These are phyloP conservation scores for Premnoplex brunnescens DNA, from an alignment of 2,797 vertebrate species.

Conservation along the genomic window DNA sequence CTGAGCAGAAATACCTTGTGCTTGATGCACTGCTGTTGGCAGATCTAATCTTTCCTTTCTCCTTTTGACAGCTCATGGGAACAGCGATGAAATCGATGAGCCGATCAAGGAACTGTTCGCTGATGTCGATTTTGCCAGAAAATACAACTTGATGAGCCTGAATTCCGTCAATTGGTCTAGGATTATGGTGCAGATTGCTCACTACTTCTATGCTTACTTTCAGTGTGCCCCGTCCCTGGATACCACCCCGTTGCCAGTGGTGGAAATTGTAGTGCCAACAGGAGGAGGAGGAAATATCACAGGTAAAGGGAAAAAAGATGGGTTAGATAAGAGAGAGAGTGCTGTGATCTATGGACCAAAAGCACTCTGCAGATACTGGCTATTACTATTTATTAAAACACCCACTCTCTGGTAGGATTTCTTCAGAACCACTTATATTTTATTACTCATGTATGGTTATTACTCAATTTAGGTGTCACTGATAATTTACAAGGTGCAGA, in stretches of 20 bases:
- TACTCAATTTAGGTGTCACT: constrained; percentile 47
- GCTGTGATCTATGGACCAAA: constrained; percentile 29
- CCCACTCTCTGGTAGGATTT: constrained; percentile 54
- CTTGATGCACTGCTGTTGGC: neutral
- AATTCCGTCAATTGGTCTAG: constrained; percentile 94
- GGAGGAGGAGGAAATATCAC: constrained; percentile 91
- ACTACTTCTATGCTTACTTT: constrained; percentile 90
- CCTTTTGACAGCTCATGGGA: constrained; percentile 83
- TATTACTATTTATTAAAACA: constrained; percentile 53
- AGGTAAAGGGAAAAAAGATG: constrained; percentile 75
- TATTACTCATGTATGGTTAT: constrained; percentile 34
- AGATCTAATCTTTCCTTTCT: constrained; percentile 33
- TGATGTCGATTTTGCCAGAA: constrained; percentile 80
- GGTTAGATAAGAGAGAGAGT: constrained; percentile 14
- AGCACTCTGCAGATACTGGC: neutral
- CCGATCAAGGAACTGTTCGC: constrained; percentile 84
- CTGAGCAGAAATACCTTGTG: neutral
- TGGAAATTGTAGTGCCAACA: constrained; percentile 92
- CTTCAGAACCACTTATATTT: constrained; percentile 54
- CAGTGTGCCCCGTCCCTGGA: constrained; percentile 71
- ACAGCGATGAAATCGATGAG: constrained; percentile 88
- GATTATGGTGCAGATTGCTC: constrained; percentile 89
- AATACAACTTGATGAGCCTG: constrained; percentile 86
- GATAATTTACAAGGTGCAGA: constrained; percentile 14
- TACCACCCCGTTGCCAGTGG: constrained; percentile 58